Conservation (phyloP, 2,113 vertebrate species). For the Columba janthina region DNA sequence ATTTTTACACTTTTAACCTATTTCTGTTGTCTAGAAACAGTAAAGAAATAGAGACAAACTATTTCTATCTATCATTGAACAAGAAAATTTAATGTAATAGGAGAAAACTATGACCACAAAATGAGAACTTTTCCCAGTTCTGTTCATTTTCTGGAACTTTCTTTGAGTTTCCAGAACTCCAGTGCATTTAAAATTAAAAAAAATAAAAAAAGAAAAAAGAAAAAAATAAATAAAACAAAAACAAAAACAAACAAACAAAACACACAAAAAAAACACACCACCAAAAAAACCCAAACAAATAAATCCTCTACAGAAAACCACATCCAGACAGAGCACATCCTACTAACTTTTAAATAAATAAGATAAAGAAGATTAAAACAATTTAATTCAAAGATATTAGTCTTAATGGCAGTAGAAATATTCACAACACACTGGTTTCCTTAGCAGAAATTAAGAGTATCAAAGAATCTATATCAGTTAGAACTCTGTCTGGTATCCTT, state of each 20-base stretch:
- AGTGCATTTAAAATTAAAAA: neutral
- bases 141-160: neutral
- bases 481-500: neutral
- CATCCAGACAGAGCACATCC: neutral
- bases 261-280: too few species aligned
- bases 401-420: neutral
- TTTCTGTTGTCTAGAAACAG: neutral
- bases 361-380: neutral
- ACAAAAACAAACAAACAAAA: neutral
- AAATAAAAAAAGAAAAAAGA: neutral
- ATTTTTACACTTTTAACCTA: neutral
- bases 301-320: rapidly evolving
- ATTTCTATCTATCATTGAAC: neutral
- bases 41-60: neutral
- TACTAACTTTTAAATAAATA: neutral
- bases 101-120: neutral
- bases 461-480: neutral
- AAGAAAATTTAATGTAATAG: neutral
- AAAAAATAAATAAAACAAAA: too few species aligned
- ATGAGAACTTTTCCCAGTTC: neutral
- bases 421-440: neutral
- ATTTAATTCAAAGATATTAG: neutral
- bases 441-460: neutral
- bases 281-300: neutral
- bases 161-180: neutral